Conservation (phyloP, 2,797 vertebrate genomes). For the Morelia viridis region DNA sequence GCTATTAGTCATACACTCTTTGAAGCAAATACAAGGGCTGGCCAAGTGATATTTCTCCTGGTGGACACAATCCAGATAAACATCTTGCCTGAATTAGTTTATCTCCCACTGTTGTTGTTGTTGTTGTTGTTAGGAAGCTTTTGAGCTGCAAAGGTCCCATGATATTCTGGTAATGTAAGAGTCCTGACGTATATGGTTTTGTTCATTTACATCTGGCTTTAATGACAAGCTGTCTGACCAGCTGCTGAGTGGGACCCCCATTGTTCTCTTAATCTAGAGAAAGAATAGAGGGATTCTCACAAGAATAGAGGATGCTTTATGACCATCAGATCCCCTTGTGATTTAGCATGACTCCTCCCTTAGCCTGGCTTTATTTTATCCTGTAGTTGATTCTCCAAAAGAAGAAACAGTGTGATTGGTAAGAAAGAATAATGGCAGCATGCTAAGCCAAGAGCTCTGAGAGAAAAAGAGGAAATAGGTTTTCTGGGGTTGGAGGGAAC, state of each 20-base stretch:
- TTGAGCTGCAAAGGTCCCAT: neutral
- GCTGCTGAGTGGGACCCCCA: neutral
- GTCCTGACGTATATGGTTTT: slow-evolving; percentile 3
- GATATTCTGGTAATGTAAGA: slow-evolving; percentile 1
- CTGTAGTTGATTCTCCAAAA: neutral
- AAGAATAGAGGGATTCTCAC: neutral
- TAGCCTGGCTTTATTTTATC: neutral
- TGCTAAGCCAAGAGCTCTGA: neutral
- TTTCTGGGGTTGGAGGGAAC: neutral
- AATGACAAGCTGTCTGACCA: slow-evolving; percentile 14
- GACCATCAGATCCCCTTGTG: neutral
- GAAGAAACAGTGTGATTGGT: neutral
- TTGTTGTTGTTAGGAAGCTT: neutral
- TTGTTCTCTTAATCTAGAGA: slow-evolving; percentile 22
- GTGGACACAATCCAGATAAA: neutral
- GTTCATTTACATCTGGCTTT: slow-evolving; percentile 31
- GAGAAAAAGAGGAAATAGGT: neutral
- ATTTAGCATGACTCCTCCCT: neutral
- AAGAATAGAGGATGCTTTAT: neutral
- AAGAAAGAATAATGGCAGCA: neutral
- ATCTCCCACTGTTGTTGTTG: neutral
- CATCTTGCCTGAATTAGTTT: neutral
- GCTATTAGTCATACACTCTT: slow-evolving; percentile 75
- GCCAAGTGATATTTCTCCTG: neutral
- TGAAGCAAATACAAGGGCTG: slow-evolving; percentile 17